phyloP scores from a whole-genome alignment of 2,888 invertebrate species.

The Melanophora roralis region DNA sequence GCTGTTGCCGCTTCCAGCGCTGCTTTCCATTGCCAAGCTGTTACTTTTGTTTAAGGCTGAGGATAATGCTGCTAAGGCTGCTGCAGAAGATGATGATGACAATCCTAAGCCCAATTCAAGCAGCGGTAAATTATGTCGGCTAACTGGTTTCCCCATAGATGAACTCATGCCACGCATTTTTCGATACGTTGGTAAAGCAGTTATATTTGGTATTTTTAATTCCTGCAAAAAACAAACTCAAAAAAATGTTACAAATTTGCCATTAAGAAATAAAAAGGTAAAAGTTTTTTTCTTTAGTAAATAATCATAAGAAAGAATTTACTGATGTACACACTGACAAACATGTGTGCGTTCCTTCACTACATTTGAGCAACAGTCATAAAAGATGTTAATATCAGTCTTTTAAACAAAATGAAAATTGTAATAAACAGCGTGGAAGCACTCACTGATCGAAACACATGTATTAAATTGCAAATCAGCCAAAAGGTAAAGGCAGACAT shows the following conservation, averaged over 20 bases:
- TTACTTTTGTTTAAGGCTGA: conserved; percentile 43
- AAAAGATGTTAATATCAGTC: conserved; percentile 40
- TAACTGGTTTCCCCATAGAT: conserved; percentile 77
- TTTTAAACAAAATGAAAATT: conserved; percentile 51
- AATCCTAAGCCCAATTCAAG: conserved; percentile 68
- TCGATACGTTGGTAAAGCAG: conserved; percentile 80
- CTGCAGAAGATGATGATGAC: conserved; percentile 61
- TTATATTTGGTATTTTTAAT: conserved; percentile 67
- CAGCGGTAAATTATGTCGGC: conserved; percentile 72
- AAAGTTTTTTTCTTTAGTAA: neutral
- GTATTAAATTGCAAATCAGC: neutral
- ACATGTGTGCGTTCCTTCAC: neutral
- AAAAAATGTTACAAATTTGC: conserved; percentile 23
- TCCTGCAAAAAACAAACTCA: conserved; percentile 57
- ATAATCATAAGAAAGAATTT: too few species aligned
- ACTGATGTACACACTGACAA: too few species aligned
- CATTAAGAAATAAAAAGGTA: conserved; percentile 8
- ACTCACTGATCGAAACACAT: conserved; percentile 50
- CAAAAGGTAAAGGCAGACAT: too few species aligned
- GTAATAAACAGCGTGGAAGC: conserved; percentile 60
- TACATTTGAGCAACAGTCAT: conserved; percentile 18
- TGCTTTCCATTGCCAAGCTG: conserved; percentile 30
- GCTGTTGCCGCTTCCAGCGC: conserved; percentile 39
- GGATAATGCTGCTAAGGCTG: conserved; percentile 46
- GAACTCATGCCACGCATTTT: conserved; percentile 80